A percentile compares a stretch with the other conserved stretches of the same genome.
phyloP scores from a whole-genome alignment of 2,113 vertebrate genomes.

The Picathartes gymnocephalus region DNA sequence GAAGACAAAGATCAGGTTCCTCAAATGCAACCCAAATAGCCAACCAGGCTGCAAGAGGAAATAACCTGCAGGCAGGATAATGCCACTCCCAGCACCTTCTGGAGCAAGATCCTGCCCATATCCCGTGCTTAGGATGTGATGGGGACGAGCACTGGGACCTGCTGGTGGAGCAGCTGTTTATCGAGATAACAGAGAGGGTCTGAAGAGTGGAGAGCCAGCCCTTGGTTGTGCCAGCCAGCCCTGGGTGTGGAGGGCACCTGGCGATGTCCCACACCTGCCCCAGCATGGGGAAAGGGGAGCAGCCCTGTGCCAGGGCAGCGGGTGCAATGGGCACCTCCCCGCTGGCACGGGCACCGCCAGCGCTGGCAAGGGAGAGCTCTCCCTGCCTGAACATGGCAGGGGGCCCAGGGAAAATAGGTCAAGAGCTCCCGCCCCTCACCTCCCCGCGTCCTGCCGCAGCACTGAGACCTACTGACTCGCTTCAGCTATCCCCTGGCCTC shows the following conservation, averaged over 20 bases:
- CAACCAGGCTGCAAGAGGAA: background rate
- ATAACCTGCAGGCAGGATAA: background rate
- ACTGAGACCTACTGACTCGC: background rate
- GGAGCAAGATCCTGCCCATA: background rate
- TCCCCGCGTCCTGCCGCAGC: rapidly evolving
- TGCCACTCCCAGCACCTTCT: rapidly evolving
- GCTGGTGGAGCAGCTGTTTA: background rate
- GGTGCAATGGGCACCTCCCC: background rate
- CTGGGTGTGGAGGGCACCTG: background rate
- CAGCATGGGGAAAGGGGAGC: background rate
- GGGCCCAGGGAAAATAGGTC: background rate
- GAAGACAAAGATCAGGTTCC: background rate
- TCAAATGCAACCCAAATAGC: background rate
- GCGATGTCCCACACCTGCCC: rapidly evolving
- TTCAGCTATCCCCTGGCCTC: background rate
- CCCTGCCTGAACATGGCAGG: background rate
- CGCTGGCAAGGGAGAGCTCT: background rate
- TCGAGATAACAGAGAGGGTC: background rate
- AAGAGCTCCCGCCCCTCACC: background rate
- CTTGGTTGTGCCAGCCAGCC: background rate
- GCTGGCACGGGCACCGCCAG: rapidly evolving
- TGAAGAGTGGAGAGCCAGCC: background rate
- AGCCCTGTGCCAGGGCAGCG: rapidly evolving
- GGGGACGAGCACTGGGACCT: background rate
- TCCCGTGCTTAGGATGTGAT: rapidly evolving